Conservation (phyloP, 2,888 invertebrate genomes). For the Melieria crassipennis region DNA sequence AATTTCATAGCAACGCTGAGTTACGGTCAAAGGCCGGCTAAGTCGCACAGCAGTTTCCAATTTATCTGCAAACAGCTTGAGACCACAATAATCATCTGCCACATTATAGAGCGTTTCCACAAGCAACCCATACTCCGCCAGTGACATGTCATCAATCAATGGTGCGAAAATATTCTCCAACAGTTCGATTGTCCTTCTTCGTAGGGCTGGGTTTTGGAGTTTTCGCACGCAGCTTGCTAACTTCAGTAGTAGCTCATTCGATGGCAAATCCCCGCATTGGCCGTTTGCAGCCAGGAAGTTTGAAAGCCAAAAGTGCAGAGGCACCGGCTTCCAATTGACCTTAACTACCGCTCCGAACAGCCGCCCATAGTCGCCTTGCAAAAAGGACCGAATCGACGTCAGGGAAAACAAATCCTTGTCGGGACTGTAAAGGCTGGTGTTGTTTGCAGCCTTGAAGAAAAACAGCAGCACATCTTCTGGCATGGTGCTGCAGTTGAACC, state of each 20-base stretch:
- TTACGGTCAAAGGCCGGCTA: conserved; percentile 1
- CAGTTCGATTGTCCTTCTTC: conserved; percentile 38
- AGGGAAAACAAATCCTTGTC: conserved; percentile 45
- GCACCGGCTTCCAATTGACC: conserved; percentile 58
- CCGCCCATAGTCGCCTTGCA: conserved; percentile 33
- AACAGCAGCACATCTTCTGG: conserved; percentile 42
- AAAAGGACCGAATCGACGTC: conserved; percentile 39
- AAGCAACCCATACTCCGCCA: conserved; percentile 52
- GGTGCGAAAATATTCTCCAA: conserved; percentile 44
- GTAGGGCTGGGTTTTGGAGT: conserved; percentile 49
- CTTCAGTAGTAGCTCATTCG: conserved; percentile 44
- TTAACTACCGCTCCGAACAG: conserved; percentile 38
- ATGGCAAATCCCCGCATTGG: conserved; percentile 5
- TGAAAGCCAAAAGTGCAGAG: conserved; percentile 54
- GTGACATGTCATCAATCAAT: conserved; percentile 43
- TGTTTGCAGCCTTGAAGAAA: conserved; percentile 56
- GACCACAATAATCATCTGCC: conserved; percentile 43
- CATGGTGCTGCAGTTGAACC: conserved; percentile 34
- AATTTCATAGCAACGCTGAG: conserved; percentile 44
- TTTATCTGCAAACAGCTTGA: conserved; percentile 21
- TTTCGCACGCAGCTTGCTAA: conserved; percentile 49
- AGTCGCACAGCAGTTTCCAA: conserved; percentile 2
- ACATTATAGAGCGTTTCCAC: conserved; percentile 53
- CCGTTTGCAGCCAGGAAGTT: conserved; percentile 23
- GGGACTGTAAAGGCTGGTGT: conserved; percentile 54